phyloP scores from a whole-genome alignment of 2,797 vertebrate genomes.

The Gobio occitaniae region DNA sequence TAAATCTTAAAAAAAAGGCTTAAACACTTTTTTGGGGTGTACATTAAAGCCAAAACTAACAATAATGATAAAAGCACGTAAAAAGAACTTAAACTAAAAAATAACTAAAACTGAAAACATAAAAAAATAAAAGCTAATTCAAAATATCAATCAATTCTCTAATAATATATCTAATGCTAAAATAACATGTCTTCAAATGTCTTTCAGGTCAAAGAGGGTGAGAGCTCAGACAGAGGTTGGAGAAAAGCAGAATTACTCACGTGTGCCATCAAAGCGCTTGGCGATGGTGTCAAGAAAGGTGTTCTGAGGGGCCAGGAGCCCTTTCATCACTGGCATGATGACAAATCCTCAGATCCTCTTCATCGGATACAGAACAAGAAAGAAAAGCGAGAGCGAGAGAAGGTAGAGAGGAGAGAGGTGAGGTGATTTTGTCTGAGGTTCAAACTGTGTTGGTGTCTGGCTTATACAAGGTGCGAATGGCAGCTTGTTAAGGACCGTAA shows the following conservation, averaged over 20 bases:
- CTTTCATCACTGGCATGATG: slow-evolving; percentile 91
- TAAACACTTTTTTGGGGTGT: too few species aligned
- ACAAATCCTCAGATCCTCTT: slow-evolving; percentile 21
- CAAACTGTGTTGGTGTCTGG: slow-evolving; percentile 5
- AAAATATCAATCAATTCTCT: neutral
- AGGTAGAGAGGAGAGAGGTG: slow-evolving; percentile 14
- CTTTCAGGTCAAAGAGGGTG: slow-evolving; percentile 8
- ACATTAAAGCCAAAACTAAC: neutral
- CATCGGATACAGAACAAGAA: slow-evolving; percentile 44
- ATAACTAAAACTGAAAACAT: too few species aligned
- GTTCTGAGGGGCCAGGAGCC: slow-evolving; percentile 91
- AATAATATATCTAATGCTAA: neutral
- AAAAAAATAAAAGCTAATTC: neutral
- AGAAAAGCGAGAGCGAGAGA: neutral
- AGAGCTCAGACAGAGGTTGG: neutral
- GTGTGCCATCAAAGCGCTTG: slow-evolving; percentile 90
- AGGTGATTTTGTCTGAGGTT: slow-evolving; percentile 10
- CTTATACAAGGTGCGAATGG: neutral
- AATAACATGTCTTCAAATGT: neutral
- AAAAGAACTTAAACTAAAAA: neutral
- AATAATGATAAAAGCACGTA: neutral
- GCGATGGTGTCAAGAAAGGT: slow-evolving; percentile 91
- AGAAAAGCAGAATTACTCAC: slow-evolving; percentile 77
- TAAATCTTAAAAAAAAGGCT: too few species aligned
- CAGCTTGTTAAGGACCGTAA: neutral